Conservation (phyloP, 2,113 vertebrate genomes). For the Arvicanthis niloticus region DNA sequence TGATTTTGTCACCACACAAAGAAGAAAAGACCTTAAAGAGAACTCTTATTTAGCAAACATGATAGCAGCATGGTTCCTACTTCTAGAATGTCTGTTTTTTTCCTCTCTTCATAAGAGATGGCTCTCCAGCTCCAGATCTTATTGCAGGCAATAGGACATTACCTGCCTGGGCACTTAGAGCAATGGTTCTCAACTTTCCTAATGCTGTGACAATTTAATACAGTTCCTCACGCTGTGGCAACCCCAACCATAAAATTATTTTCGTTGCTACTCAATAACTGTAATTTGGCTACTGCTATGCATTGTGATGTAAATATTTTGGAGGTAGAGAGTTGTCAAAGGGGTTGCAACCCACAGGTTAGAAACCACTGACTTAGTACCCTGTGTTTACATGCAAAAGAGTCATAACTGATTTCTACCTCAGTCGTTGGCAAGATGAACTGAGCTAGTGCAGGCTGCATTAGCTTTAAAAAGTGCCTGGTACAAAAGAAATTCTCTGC, state of each 20-base stretch:
- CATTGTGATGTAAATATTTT: not conserved
- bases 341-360: not conserved
- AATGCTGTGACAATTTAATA: not conserved
- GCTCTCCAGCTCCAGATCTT: not conserved
- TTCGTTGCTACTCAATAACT: not conserved
- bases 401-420: not conserved
- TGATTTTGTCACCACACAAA: conserved; percentile 63
- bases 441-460: not conserved
- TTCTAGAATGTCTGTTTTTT: conserved; percentile 25
- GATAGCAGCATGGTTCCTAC: not conserved
- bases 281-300: not conserved
- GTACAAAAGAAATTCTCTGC: not conserved
- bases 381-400: conserved; percentile 10
- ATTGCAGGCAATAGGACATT: conserved; percentile 1
- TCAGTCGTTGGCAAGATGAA: conserved; percentile 33
- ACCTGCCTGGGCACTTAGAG: not conserved
- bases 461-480: not conserved
- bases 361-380: not conserved
- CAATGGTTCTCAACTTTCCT: not conserved
- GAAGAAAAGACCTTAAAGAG: conserved; percentile 53
- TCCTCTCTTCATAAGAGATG: conserved; percentile 35
- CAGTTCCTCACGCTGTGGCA: not conserved
- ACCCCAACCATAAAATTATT: not conserved
- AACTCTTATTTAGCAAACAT: conserved; percentile 43
- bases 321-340: not conserved